Conservation (phyloP, 2,113 vertebrate genomes). For the Chaetodon trifascialis region DNA sequence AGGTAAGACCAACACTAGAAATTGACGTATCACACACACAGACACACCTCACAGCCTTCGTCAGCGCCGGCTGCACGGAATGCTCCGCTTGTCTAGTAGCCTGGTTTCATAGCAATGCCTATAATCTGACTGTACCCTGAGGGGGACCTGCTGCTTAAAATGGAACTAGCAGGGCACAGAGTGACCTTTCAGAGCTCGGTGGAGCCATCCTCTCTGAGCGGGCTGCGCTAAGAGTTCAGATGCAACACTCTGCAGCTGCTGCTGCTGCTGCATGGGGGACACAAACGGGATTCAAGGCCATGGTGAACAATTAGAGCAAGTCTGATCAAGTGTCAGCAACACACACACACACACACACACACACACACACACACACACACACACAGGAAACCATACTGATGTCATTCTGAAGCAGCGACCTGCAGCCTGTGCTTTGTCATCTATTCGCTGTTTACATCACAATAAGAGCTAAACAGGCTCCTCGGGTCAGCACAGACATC, state of each 20-base stretch:
- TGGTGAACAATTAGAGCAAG: conserved; percentile 27
- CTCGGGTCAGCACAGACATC: not conserved
- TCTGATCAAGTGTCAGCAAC: not conserved
- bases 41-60: not conserved
- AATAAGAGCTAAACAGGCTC: not conserved
- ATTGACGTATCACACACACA: not conserved
- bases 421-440: conserved; percentile 29
- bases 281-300: not conserved
- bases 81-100: conserved; percentile 36
- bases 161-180: conserved; percentile 53
- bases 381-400: not conserved
- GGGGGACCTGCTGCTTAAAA: conserved; percentile 57
- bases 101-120: conserved; percentile 34
- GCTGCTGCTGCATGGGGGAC: conserved; percentile 34
- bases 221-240: conserved; percentile 26
- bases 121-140: conserved; percentile 38
- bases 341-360: not conserved
- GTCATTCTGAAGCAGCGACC: conserved; percentile 17
- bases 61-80: not conserved
- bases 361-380: not conserved
- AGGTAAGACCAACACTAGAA: not conserved
- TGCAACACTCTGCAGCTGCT: conserved; percentile 45
- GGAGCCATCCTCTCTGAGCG: conserved; percentile 42
- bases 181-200: conserved; percentile 65
- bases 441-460: not conserved